These are phyloP conservation scores for Zalophus californianus DNA, from an alignment of 2,797 vertebrate genomes.

Conservation along the genomic window DNA sequence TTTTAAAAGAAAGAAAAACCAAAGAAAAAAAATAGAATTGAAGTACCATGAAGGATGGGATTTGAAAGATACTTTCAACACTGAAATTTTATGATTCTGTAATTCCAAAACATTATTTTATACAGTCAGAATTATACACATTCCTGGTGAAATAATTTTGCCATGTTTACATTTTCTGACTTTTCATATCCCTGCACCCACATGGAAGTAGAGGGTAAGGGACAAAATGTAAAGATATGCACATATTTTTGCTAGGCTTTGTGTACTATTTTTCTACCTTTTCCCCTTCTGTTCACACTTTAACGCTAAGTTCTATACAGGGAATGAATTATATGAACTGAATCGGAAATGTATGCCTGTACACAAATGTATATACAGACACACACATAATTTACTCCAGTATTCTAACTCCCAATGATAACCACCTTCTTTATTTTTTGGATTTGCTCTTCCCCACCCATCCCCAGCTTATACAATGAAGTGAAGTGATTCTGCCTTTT, in stretches of 20 bases:
- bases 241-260: neutral
- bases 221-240: neutral
- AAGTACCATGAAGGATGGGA: neutral
- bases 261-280: neutral
- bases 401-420: neutral
- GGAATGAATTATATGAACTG: neutral
- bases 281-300: neutral
- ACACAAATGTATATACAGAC: neutral
- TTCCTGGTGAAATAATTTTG: constrained; percentile 10
- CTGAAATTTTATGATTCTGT: neutral
- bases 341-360: neutral
- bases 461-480: neutral
- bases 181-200: neutral
- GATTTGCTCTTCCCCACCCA: constrained; percentile 20
- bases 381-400: neutral
- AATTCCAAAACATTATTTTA: neutral
- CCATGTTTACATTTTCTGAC: constrained; percentile 11
- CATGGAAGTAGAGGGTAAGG: neutral
- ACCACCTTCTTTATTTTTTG: neutral
- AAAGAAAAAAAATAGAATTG: neutral
- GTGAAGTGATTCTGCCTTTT: neutral
- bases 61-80: neutral
- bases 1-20: too few relatives aligned
- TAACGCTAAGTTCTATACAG: neutral
- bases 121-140: neutral